A percentile compares a stretch with the other conserved stretches of the same genome.
These are phyloP conservation scores for Taeniopygia guttata DNA, from an alignment of 2,797 vertebrate species.

Conservation along the genomic window DNA sequence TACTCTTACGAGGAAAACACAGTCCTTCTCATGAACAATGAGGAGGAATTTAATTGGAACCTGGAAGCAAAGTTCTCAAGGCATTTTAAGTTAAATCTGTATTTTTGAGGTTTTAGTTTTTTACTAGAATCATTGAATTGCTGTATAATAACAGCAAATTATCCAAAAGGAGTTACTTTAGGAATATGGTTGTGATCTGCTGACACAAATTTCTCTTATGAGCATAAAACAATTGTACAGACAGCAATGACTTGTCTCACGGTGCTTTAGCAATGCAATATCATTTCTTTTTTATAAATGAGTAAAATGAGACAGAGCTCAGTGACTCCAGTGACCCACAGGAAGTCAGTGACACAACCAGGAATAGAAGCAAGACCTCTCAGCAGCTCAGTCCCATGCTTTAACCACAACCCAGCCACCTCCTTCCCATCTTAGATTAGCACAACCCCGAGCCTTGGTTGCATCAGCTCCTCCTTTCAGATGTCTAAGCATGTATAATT, in stretches of 20 bases:
- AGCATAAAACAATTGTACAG: neutral
- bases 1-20: neutral
- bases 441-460: slow-evolving; percentile 19
- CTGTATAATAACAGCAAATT: neutral
- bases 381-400: slow-evolving; percentile 61
- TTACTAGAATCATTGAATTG: neutral
- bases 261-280: neutral
- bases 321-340: slow-evolving; percentile 12
- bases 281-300: neutral
- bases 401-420: slow-evolving; percentile 49
- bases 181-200: neutral
- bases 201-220: neutral
- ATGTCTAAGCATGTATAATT: neutral
- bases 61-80: neutral
- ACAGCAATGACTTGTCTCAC: neutral
- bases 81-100: neutral
- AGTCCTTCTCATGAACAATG: neutral
- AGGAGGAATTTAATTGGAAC: neutral
- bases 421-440: slow-evolving; percentile 36
- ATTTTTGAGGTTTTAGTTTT: neutral
- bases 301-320: neutral
- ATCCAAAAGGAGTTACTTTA: neutral
- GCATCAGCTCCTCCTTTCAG: slow-evolving; percentile 30
- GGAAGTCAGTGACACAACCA: slow-evolving; percentile 48
- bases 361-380: slow-evolving; percentile 48